phyloP scores from a whole-genome alignment of 37 sponge, comb jelly and placozoan species.

The Petrosia ficiformis region DNA sequence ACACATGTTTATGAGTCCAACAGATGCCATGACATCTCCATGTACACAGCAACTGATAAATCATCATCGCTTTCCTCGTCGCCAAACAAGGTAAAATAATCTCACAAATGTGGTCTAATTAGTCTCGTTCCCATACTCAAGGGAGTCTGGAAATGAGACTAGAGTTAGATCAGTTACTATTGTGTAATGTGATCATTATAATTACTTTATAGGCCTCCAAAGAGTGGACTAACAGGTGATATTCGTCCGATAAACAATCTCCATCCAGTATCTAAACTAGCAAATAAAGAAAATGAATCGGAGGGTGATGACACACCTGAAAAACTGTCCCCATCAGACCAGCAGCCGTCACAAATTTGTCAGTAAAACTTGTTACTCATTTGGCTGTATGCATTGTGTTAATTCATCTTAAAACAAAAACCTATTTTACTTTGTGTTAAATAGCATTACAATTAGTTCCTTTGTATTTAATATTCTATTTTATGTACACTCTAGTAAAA shows the following conservation, averaged over 20 bases:
- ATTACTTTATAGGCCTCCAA: neutral
- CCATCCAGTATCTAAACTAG: conserved; percentile 24
- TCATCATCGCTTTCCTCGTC: neutral
- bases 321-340: too few species aligned
- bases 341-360: too few species aligned
- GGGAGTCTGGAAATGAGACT: neutral
- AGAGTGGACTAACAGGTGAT: neutral
- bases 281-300: conserved; percentile 50
- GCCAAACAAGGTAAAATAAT: neutral
- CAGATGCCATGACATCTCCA: conserved; percentile 84
- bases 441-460: too few species aligned
- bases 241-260: neutral
- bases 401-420: too few species aligned
- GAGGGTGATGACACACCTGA: neutral
- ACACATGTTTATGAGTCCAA: conserved; percentile 80
- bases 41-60: conserved; percentile 76
- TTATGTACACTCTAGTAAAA: too few species aligned
- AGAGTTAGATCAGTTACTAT: neutral
- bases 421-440: too few species aligned
- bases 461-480: too few species aligned
- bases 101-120: neutral
- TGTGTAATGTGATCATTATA: neutral
- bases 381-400: too few species aligned
- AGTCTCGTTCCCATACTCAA: too few species aligned
- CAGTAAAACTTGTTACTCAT: too few species aligned